Percentiles rank a stretch among this genome's conserved stretches.
Evolutionary conservation across 1,140 invertebrate species (phyloP).

Genomic region (Lamellibrachia luymesi): DNA sequence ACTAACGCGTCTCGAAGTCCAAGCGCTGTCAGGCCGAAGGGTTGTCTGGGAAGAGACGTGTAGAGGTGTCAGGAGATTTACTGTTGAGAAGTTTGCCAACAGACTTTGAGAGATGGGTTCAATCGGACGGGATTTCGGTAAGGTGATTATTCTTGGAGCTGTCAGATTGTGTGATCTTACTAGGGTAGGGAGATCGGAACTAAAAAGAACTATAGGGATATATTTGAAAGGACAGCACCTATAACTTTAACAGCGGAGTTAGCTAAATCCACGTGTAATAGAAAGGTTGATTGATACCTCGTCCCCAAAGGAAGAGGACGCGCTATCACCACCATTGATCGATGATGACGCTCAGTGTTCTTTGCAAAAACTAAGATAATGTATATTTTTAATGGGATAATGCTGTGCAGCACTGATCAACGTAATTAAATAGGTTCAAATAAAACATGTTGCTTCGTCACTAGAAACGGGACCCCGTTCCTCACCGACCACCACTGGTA

Average conservation of each 20-base stretch:
- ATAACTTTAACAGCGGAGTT: neutral
- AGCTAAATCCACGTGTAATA: neutral
- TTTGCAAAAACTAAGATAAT: neutral
- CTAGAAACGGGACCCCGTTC: neutral
- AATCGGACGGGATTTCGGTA: neutral
- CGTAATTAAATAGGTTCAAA: neutral
- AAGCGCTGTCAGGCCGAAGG: neutral
- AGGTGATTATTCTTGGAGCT: neutral
- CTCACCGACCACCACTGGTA: too few species aligned
- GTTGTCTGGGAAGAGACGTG: neutral
- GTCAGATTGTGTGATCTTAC: neutral
- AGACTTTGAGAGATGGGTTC: neutral
- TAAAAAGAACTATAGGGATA: neutral
- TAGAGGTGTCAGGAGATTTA: neutral
- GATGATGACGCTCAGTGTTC: neutral
- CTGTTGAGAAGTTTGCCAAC: neutral
- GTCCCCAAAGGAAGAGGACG: neutral
- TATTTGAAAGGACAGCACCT: neutral
- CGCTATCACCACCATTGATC: too few species aligned
- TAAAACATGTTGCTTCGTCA: neutral
- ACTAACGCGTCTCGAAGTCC: neutral
- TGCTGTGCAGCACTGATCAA: neutral
- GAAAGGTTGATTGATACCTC: neutral
- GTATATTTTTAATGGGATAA: neutral
- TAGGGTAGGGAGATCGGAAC: neutral